These are phyloP conservation scores for Catharus minimus DNA, from an alignment of 2,113 vertebrate species.

Conservation along the genomic window DNA sequence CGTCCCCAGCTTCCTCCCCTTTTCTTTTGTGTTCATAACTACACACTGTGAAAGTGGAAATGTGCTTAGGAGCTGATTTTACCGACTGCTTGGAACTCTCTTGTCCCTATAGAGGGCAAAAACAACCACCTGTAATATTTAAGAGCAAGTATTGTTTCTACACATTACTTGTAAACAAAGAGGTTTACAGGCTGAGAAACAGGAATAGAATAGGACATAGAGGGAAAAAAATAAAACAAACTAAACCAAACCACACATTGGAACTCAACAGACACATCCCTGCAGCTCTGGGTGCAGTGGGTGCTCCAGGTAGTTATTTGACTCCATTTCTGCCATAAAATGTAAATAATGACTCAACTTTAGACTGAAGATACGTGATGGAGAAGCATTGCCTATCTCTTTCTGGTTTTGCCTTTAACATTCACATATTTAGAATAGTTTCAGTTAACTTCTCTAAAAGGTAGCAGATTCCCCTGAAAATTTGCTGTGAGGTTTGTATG, in stretches of 20 bases:
- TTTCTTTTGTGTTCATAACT: slow-evolving; percentile 6
- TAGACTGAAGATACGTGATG: neutral
- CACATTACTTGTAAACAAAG: neutral
- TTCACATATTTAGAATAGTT: fast-evolving
- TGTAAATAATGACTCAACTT: neutral
- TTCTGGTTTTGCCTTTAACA: neutral
- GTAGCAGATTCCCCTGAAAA: fast-evolving
- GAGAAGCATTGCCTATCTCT: neutral
- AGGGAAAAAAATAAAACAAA: neutral
- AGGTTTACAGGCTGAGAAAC: neutral
- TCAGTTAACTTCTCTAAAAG: neutral
- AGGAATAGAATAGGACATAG: neutral
- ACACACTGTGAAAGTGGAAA: neutral
- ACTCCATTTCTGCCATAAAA: neutral
- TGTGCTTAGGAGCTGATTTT: neutral
- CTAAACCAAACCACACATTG: neutral
- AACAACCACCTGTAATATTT: neutral
- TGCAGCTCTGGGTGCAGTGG: neutral
- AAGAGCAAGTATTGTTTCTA: neutral
- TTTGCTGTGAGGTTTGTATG: neutral
- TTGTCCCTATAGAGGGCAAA: neutral
- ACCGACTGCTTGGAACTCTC: neutral
- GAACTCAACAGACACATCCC: too few relatives aligned
- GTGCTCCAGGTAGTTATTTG: neutral
- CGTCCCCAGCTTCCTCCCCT: neutral